Percentiles rank a stretch among this genome's conserved stretches.
phyloP scores from a whole-genome alignment of 2,888 invertebrate genomes.

The Amphimallon solstitiale region DNA sequence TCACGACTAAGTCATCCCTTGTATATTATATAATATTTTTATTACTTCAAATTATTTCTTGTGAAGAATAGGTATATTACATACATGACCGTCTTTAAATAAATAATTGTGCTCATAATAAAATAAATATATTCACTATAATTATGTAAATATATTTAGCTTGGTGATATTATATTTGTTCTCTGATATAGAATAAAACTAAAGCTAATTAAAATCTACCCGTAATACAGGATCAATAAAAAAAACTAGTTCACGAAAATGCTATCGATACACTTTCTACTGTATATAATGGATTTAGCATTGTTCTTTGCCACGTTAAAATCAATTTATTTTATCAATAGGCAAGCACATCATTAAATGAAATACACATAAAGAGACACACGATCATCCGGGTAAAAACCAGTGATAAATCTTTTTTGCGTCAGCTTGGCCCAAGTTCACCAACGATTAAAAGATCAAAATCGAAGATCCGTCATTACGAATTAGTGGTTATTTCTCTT shows the following conservation, averaged over 20 bases:
- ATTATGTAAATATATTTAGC: too few relatives aligned
- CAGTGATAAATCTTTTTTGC: constrained; percentile 22
- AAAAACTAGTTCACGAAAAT: not conserved
- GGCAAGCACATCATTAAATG: constrained; percentile 2
- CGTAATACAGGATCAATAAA: constrained; percentile 1
- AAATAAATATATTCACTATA: too few relatives aligned
- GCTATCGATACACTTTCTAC: constrained; percentile 20
- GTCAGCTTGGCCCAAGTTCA: constrained; percentile 4
- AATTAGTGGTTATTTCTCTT: not conserved
- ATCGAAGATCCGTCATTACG: constrained; percentile 16
- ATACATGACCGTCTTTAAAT: too few relatives aligned
- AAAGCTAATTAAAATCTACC: constrained; percentile 1
- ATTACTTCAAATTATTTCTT: too few relatives aligned
- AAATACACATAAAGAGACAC: constrained; percentile 15
- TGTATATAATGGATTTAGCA: not conserved
- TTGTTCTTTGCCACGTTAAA: constrained; percentile 5
- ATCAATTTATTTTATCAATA: not conserved
- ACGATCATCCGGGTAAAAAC: constrained; percentile 29
- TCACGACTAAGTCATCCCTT: too few relatives aligned
- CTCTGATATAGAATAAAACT: too few relatives aligned
- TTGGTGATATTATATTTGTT: too few relatives aligned
- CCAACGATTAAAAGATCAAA: not conserved
- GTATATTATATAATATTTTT: too few relatives aligned
- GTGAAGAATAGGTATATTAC: too few relatives aligned
- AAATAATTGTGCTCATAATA: too few relatives aligned